A percentile compares a stretch with the other conserved stretches of the same genome.
phyloP scores from a whole-genome alignment of 2,113 vertebrate genomes.

The Empidonax alnorum region DNA sequence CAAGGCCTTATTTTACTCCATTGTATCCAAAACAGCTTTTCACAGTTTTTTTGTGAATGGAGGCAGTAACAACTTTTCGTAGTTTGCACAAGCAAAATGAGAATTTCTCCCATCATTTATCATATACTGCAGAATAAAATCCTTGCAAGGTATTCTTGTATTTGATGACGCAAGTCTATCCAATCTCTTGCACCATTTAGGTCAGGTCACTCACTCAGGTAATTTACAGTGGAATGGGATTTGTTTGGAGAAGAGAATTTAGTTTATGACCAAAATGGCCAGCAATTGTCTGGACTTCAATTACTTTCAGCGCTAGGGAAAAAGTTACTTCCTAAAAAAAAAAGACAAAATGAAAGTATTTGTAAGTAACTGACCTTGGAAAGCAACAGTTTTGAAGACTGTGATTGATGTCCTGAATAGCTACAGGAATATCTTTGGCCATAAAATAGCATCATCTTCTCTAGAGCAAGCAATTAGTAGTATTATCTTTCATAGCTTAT shows the following conservation, averaged over 20 bases:
- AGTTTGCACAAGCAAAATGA: neutral
- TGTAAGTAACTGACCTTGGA: neutral
- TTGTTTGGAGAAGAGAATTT: neutral
- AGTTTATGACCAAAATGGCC: neutral
- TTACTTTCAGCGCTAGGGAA: neutral
- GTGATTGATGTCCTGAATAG: neutral
- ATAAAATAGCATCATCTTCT: neutral
- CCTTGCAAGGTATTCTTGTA: neutral
- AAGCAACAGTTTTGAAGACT: neutral
- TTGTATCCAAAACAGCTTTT: neutral
- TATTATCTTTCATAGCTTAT: neutral
- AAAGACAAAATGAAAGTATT: neutral
- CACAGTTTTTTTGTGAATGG: neutral
- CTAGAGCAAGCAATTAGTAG: neutral
- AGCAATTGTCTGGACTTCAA: neutral
- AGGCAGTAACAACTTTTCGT: neutral
- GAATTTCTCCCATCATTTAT: neutral
- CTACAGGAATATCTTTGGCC: neutral
- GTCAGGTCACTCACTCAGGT: neutral
- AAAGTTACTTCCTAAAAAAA: neutral
- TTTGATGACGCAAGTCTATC: neutral
- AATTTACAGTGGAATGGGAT: neutral
- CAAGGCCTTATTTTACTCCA: neutral
- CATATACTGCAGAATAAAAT: neutral
- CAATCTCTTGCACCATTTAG: conserved; percentile 12